These are phyloP conservation scores for Mormoops blainvillei DNA, from an alignment of 2,113 vertebrate genomes.

Conservation along the genomic window DNA sequence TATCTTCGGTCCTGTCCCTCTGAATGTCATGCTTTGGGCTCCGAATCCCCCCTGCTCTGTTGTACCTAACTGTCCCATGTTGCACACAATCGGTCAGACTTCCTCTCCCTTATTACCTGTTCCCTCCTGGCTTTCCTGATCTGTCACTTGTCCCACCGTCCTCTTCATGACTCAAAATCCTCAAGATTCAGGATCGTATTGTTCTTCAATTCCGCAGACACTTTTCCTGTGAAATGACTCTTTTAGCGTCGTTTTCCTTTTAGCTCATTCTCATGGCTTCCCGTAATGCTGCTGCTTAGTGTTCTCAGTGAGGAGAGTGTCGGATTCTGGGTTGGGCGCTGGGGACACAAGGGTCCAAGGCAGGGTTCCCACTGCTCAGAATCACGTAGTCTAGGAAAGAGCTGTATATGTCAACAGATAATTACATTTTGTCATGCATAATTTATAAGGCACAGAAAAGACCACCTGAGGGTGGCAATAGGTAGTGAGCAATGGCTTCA, in stretches of 20 bases:
- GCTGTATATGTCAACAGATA: not conserved
- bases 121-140: not conserved
- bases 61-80: not conserved
- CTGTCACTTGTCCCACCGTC: not conserved
- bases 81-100: fast-evolving
- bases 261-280: not conserved
- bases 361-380: not conserved
- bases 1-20: not conserved
- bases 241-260: not conserved
- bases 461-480: not conserved
- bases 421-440: not conserved
- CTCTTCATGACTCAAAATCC: not conserved
- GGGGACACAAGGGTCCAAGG: not conserved
- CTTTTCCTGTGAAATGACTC: not conserved
- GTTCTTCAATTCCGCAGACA: not conserved
- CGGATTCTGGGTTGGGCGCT: not conserved
- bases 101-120: not conserved
- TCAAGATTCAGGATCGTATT: not conserved
- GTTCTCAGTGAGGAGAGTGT: not conserved
- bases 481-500: not conserved
- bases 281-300: fast-evolving
- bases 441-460: not conserved
- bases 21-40: not conserved
- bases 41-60: fast-evolving
- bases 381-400: not conserved